Percentiles rank a stretch among this genome's conserved stretches.
phyloP scores from a whole-genome alignment of 2,888 invertebrate species.

The Aporophyla nigra region DNA sequence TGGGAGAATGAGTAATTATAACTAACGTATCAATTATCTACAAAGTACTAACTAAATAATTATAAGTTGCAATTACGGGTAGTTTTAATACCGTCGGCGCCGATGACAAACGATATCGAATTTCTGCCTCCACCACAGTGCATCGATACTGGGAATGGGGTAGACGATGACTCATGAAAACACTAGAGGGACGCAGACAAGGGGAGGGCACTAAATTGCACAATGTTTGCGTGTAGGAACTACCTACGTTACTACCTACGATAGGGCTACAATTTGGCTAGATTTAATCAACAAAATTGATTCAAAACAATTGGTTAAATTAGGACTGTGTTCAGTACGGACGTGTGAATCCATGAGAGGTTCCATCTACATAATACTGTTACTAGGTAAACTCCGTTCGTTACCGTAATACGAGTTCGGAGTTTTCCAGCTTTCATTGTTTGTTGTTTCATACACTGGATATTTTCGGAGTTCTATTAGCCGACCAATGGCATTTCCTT shows the following conservation, averaged over 20 bases:
- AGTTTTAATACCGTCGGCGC: conserved; percentile 40
- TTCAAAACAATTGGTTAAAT: conserved; percentile 50
- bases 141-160: conserved; percentile 61
- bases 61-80: conserved; percentile 27
- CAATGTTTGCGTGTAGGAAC: conserved; percentile 25
- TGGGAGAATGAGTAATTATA: conserved; percentile 49
- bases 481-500: conserved; percentile 79
- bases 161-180: conserved; percentile 62
- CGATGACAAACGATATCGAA: conserved; percentile 63
- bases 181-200: conserved; percentile 41
- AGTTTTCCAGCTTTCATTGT: conserved; percentile 68
- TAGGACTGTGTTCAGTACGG: conserved; percentile 14
- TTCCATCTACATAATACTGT: conserved; percentile 40
- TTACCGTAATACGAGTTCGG: conserved; percentile 48
- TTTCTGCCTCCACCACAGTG: conserved; percentile 49
- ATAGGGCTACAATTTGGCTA: conserved; percentile 34
- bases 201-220: conserved; percentile 52
- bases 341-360: conserved; percentile 28
- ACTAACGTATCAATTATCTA: conserved; percentile 16
- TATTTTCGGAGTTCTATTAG: conserved; percentile 83
- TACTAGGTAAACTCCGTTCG: conserved; percentile 41
- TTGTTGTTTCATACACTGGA: conserved; percentile 70
- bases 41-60: conserved; percentile 19
- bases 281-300: conserved; percentile 51
- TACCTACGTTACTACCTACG: neutral